Base-by-base conservation (phyloP, 2,888 invertebrate genomes). In the Cryptocephalus primarius region DNA sequence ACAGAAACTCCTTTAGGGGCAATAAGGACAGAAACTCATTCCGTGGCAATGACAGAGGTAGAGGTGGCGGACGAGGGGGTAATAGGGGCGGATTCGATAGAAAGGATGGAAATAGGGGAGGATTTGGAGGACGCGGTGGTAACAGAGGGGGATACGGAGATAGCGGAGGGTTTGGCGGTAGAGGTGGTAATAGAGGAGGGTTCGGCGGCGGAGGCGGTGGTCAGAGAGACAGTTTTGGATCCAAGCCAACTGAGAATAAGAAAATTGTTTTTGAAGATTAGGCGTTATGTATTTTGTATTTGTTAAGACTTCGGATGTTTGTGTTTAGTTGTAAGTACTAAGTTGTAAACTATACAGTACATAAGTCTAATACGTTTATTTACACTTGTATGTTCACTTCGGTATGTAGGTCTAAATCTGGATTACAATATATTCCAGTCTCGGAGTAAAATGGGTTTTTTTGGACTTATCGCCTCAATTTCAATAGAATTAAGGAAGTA, bases 251-350 rank as follows among this genome's bases (percentile, higher is more conserved):
- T 49, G 79, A 82, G 68, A 87, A 86, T 68, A 87, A 85, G 73
- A 86, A 85, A 72, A 85, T 85, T 49, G 78, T 75, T 45, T 85
- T 85, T 65, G 82, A 68, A 52, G 64, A 83, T 51, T 66, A 65
- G 55, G 22, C 22, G 22, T 6, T 22, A 47, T 51, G 36, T 38
- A 36, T 36, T 36, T 22, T 22, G 22, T 22, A 22, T 22, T 22
- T 22, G 22, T 22, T 22, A 22, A 4, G 22, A 22, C 22, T 22
- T 22, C 22, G 22, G 22, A 36, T 40, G 42, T 52, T 44, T 49
- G 48, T 49, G 48, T 44, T 44, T 52, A 52, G 43, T 48, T 56
- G 55, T 58, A 55, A 57, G 52, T 58, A 51, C 53, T n/a, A 33
- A 32, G 40, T 42, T 40, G 38, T 2, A 40, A 36, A 14, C 22